A percentile compares a stretch with the other conserved stretches of the same genome.
Evolutionary conservation across 1,140 invertebrate species (phyloP).

Genomic region (Bombus haemorrhoidalis): DNA sequence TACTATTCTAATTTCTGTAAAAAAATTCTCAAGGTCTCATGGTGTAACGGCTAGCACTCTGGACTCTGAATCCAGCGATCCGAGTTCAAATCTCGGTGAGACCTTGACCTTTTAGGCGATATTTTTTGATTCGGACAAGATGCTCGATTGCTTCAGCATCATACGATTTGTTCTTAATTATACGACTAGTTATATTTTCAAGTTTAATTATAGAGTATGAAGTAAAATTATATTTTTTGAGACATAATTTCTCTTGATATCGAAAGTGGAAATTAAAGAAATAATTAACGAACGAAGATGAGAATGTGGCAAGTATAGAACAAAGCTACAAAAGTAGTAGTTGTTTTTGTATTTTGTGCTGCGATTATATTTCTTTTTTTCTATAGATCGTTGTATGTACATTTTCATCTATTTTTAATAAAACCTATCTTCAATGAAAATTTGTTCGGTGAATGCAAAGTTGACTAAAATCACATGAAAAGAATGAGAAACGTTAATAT

Average conservation of each 20-base stretch:
- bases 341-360: no score
- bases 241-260: neutral
- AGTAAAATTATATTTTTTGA: neutral
- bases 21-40: slow-evolving; percentile 70
- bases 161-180: neutral
- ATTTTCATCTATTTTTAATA: no score
- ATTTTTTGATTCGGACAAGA: neutral
- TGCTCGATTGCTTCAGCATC: neutral
- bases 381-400: no score
- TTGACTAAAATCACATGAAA: no score
- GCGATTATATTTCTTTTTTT: no score
- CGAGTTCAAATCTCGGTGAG: slow-evolving; percentile 85
- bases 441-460: no score
- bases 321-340: no score
- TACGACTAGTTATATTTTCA: neutral
- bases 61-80: slow-evolving; percentile 90
- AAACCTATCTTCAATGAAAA: no score
- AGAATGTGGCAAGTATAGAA: no score
- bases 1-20: neutral
- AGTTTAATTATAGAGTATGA: neutral
- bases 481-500: no score
- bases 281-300: neutral
- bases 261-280: neutral
- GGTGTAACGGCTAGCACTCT: slow-evolving; percentile 85
- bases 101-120: slow-evolving; percentile 52